Conservation (phyloP, 1,140 invertebrate species). For the Dendroctonus valens region DNA sequence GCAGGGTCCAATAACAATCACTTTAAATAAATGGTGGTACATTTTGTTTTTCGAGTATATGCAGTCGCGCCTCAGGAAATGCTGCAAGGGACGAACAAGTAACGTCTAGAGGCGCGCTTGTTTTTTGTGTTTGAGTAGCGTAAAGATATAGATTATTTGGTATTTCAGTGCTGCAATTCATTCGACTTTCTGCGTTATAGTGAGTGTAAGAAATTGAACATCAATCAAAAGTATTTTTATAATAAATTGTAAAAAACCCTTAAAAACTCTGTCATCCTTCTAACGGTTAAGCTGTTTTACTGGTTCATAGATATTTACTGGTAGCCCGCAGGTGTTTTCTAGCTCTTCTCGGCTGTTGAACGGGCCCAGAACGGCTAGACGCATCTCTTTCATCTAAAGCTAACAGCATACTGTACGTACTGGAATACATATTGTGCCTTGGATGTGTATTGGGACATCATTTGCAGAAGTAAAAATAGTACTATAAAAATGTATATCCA, state of each 20-base stretch:
- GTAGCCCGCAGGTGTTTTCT: no score
- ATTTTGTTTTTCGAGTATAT: slow-evolving; percentile 13
- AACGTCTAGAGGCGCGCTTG: background rate
- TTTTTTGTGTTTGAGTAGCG: background rate
- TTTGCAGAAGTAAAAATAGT: slow-evolving; percentile 36
- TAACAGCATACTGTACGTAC: slow-evolving; percentile 41
- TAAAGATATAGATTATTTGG: slow-evolving; percentile 6
- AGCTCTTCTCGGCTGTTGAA: no score
- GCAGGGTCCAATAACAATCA: slow-evolving; percentile 46
- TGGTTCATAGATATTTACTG: background rate
- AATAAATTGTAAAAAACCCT: slow-evolving; percentile 29
- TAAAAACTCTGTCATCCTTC: slow-evolving; percentile 13
- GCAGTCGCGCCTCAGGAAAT: background rate
- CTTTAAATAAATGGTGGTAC: slow-evolving; percentile 19
- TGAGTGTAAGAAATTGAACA: slow-evolving; percentile 30
- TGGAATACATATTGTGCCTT: slow-evolving; percentile 50
- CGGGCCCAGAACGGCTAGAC: slow-evolving; percentile 1
- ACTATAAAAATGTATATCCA: slow-evolving; percentile 38
- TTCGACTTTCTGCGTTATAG: slow-evolving; percentile 25
- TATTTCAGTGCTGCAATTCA: slow-evolving; percentile 42
- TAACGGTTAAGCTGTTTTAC: background rate
- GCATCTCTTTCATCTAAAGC: background rate
- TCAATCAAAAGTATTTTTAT: slow-evolving; percentile 43
- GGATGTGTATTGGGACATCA: slow-evolving; percentile 44
- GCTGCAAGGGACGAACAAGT: background rate